Base-by-base conservation (phyloP, 2,888 invertebrate genomes). In the Pollenia amentaria region DNA sequence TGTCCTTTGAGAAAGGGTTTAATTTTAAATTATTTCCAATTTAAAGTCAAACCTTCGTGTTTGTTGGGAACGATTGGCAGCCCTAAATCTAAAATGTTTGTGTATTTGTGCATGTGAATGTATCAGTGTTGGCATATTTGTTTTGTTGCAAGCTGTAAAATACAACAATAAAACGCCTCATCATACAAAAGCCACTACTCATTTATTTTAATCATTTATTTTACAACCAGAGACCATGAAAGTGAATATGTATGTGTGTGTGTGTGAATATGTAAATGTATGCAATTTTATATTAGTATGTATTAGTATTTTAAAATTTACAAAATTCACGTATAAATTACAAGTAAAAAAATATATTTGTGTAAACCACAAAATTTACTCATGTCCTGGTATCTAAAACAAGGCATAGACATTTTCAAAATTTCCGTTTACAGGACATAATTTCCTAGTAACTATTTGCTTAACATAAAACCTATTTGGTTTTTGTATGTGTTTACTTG, bases 171-270 rank as follows among this genome's bases (percentile, higher is more conserved):
- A 77, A 65, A 72, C 70, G 77, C 77, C 77, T 65, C 77, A 42
- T 65, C 65, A 55, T 55, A 60, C 70, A 55, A 72, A 77, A 77
- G 14, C 42, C 55, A 48, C 46, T 42, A 64, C 51, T 83, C 40
- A 64, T 76, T 83, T 65, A 72, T 77, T 72, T 77, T 65, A 77
- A 77, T 65, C 48, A 73, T 73, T 81, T 69, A 67, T 14, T 38
- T 48, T 38, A 48, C 65, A 76, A 29, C 29, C 29, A 29, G 29
- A 29, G 76, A 53, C 10, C 53, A n/a, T 40, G 42, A 3, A 21
- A 42, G 55, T 67, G 2, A 38, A 38, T 29, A 16, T 65, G 2
- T 65, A 10, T 48, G 38, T 29, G 55, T 53, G 29, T 29, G 0
- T 6, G 6, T 53, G 29, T 29, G 0, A 1, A 1, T 0, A 29